Evolutionary conservation across 1,140 invertebrate genomes (phyloP), one percentile per base, ranked within the genome.

Genomic region (Hesperophylax magnus): DNA sequence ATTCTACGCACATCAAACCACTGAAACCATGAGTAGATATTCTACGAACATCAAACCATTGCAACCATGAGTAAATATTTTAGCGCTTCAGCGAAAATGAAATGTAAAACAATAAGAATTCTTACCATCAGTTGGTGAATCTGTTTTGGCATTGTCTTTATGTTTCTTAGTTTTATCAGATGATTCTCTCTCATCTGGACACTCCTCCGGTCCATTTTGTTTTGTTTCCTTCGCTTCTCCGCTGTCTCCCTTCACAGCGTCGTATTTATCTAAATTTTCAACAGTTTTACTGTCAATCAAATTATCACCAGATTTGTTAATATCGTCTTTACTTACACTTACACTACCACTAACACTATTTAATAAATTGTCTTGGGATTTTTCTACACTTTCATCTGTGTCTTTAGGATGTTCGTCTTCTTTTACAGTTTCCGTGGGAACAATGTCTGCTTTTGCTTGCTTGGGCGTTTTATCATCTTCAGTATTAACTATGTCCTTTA

Each of bases 181-280:
- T 39, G 24, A 27, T 34, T 34, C 56, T 47, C 72, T 76, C 9
- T 76, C 72, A 60, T 76, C 72, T 6, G 24, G 20, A 60, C 78
- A 75, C 18, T 79, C 75, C n/a, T 80, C 75, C 2, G 81, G 81
- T 7, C 81, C 81, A 58, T 83, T 83, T 27, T 78, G 81, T 27
- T 39, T 74, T 9, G 47, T 58, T 39, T 67, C 78, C 0, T 24
- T 27, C n/a, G 27, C 39, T 65, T 63, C 69, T 20, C 27, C 72
- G 11, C 17, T 17, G n/a, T 78, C 63, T 5, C 27, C 77, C 14
- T 78, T 54, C 54, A 75, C 58, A 22, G 69, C 47, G 9, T 72
- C 39, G 69, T 47, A 9, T 47, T 47, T 47, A 11, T 47, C 9
- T 47, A 47, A 11, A 11, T 3, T 47, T 47, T 47, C 39, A 47